phyloP scores from a whole-genome alignment of 1,140 invertebrate genomes.

The Drosophila melanogaster region DNA sequence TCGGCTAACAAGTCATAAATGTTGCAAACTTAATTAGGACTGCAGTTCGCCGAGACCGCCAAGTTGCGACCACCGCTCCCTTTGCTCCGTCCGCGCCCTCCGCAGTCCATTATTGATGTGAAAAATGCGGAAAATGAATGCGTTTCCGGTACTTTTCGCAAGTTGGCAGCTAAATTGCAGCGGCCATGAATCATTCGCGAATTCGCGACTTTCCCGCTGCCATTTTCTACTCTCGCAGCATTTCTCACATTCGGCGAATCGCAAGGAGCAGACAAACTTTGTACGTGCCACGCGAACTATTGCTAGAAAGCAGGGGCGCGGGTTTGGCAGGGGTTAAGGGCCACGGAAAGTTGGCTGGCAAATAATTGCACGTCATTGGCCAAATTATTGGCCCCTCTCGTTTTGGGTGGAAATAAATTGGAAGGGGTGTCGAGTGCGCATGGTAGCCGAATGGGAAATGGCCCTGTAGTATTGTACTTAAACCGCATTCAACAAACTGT shows the following conservation, averaged over 20 bases:
- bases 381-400: constrained; percentile 63
- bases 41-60: constrained; percentile 21
- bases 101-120: constrained; percentile 80
- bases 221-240: constrained; percentile 30
- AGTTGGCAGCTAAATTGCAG: constrained; percentile 81
- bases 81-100: background rate
- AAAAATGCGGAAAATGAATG: constrained; percentile 82
- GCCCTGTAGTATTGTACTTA: background rate
- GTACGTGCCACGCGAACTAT: constrained; percentile 65
- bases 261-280: constrained; percentile 72
- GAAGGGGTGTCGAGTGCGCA: background rate
- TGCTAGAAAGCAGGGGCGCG: constrained; percentile 5
- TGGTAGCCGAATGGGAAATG: background rate
- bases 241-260: constrained; percentile 47
- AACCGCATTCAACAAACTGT: background rate
- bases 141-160: constrained; percentile 81
- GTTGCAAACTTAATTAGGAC: constrained; percentile 77
- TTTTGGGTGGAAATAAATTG: background rate
- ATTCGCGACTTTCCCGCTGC: constrained; percentile 41
- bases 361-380: constrained; percentile 79
- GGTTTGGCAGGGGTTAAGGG: constrained; percentile 26
- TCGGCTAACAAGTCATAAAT: constrained; percentile 75
- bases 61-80: background rate
- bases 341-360: constrained; percentile 55
- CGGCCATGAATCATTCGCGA: constrained; percentile 72